phyloP scores from a whole-genome alignment of 2,113 vertebrate genomes.

The Salvelinus alpinus region DNA sequence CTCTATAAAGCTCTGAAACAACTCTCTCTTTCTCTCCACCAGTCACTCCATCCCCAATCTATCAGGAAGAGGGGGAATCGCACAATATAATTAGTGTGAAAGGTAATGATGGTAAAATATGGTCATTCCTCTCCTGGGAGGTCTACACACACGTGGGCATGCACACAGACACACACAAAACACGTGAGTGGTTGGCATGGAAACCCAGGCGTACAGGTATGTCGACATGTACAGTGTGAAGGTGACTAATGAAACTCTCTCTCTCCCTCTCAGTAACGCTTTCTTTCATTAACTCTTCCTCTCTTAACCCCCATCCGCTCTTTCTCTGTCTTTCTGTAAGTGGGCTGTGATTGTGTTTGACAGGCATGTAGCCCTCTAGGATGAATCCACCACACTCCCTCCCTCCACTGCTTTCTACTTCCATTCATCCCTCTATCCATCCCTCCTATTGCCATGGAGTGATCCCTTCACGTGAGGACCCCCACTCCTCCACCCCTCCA shows the following conservation, averaged over 20 bases:
- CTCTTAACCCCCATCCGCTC: background rate
- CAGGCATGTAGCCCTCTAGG: background rate
- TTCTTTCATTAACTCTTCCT: background rate
- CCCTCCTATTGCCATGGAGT: conserved; percentile 21
- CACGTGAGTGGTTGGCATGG: too few relatives aligned
- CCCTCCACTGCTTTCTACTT: background rate
- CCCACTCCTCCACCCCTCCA: background rate
- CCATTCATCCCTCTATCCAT: too few relatives aligned
- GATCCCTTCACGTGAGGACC: conserved; percentile 24
- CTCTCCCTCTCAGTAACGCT: background rate
- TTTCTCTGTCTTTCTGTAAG: background rate
- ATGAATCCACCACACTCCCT: background rate
- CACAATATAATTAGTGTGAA: background rate
- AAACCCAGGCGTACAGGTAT: background rate
- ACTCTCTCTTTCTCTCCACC: too few relatives aligned
- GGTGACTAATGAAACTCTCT: background rate
- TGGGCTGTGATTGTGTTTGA: background rate
- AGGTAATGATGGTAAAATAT: background rate
- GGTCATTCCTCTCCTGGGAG: too few relatives aligned
- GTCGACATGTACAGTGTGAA: too few relatives aligned
- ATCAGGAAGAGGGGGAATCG: background rate
- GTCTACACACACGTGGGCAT: background rate
- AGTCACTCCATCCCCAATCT: background rate
- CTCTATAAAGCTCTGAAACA: too few relatives aligned
- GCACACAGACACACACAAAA: background rate